Evolutionary conservation across 2,888 invertebrate genomes (phyloP), one percentile per base, ranked within the genome.

Genomic region (Seladonia tumulorum): DNA sequence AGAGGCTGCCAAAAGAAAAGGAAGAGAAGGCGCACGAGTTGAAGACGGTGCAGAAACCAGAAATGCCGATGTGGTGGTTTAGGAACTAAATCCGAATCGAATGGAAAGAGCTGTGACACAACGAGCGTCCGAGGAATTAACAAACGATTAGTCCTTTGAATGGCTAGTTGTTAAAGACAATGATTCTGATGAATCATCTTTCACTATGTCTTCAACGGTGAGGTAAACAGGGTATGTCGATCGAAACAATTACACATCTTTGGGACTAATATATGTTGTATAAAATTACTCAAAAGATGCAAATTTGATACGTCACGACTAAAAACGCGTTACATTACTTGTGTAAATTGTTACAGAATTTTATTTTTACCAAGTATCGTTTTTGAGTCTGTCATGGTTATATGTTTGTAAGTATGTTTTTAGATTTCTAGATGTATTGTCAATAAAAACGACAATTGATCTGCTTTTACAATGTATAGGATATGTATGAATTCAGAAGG

Each of bases 1-100:
- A 70, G 74, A 8, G 72, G 29, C n/a, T 81, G 76, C 1, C 77
- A 76, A 4, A 66, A 79, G n/a, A 76, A 77, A 3, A 77, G 18
- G 18, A 79, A 77, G 16, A 76, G 29, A 39, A 78, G 25, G 42
- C 78, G 29, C n/a, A 72, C 5, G 39, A 25, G 25, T 22, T 63
- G 73, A 25, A 83, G 74, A 47, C 25, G 29, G 8, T 0, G 47
- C 29, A 72, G 42, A n/a, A 76, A n/a, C 22, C 74, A 18, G 35
- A 79, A 74, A 35, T 77, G 80, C 12, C 49, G 18, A 18, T 82
- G 87, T 18, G 25, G 80, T 1, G 71, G 63, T 1, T 10, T 57
- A 22, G 80, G 68, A 0, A 18, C n/a, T 42, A 78, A 22, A 60
- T n/a, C 22, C 10, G 2, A 22, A 74, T 45, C 25, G 85, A 10